phyloP scores from a whole-genome alignment of 2,113 vertebrate genomes.

The Neotragus pygmaeus region DNA sequence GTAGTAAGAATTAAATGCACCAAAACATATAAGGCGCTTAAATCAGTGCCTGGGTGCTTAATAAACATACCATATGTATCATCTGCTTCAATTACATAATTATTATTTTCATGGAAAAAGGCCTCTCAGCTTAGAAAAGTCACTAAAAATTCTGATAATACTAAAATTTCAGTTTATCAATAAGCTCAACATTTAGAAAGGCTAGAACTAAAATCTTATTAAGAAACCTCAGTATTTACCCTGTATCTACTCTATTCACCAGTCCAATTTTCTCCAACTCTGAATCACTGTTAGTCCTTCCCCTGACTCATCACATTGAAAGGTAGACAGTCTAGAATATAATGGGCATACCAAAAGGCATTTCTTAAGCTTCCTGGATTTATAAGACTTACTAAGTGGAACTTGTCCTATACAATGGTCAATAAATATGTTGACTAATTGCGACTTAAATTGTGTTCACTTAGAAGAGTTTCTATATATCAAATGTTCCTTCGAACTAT shows the following conservation, averaged over 20 bases:
- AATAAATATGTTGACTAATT: background rate
- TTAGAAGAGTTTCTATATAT: background rate
- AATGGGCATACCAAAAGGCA: constrained; percentile 27
- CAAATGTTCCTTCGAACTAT: constrained; percentile 1
- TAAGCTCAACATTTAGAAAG: background rate
- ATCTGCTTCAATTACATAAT: constrained; percentile 22
- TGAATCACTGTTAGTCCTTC: constrained; percentile 56
- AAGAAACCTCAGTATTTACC: background rate
- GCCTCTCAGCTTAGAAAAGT: background rate
- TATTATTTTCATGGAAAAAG: constrained; percentile 29
- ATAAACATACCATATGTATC: background rate
- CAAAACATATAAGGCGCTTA: background rate
- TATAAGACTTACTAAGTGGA: constrained; percentile 24
- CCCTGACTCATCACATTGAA: constrained; percentile 59
- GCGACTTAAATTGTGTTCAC: background rate
- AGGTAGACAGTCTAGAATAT: constrained; percentile 61
- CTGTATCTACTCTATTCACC: background rate
- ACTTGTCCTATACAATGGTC: background rate
- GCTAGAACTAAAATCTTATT: background rate
- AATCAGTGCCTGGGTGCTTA: background rate
- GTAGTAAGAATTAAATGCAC: background rate
- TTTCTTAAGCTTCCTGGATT: constrained; percentile 42
- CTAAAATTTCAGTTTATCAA: constrained; percentile 16
- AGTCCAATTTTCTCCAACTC: constrained; percentile 31
- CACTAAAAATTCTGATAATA: constrained; percentile 21